Evolutionary conservation across 2,888 invertebrate species (phyloP), one percentile per base, ranked within the genome.

Genomic region (Diabrotica balteata): DNA sequence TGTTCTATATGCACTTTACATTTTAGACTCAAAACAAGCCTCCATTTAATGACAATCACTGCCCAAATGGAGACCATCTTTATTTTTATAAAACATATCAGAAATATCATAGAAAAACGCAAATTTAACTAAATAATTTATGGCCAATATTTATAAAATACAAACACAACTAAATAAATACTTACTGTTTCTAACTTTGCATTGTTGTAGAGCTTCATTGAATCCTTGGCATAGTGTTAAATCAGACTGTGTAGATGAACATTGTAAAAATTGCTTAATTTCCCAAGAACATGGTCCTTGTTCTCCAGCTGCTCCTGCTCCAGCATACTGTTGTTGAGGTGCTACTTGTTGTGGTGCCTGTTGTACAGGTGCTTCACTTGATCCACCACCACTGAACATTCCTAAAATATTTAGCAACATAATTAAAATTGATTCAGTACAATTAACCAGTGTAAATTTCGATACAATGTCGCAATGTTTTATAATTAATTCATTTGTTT

Each of bases 141-240:
- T 17, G 17, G 17, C 17, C 17, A 32, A 32, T 32, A 32, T 32
- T 32, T 32, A 32, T 4, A 32, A 32, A 32, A 32, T 32, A 32
- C 32, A 32, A 32, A 32, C 32, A 32, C 3, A 32, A 5, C 3
- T 32, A 4, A 32, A n/a, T 17, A 22, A 5, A n/a, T 60, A 80
- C 82, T 90, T 80, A 88, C 93, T 90, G 85, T 94, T 89, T 82
- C 90, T 88, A 73, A 89, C 78, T 86, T 96, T 96, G 92, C 99
- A 99, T 83, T 98, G 96, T 79, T 95, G 91, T 69, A 99, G 88
- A 64, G 97, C 97, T 84, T 99, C 97, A 82, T 97, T 98, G 86
- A 98, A 99, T 69, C 98, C 98, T 82, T 96, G 94, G 82, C 99
- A 99, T 17, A 98, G 88, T 0, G 92, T 88, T 62, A 99, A 86